Conservation (phyloP, 1,140 invertebrate species). For the Papilio xuthus region DNA sequence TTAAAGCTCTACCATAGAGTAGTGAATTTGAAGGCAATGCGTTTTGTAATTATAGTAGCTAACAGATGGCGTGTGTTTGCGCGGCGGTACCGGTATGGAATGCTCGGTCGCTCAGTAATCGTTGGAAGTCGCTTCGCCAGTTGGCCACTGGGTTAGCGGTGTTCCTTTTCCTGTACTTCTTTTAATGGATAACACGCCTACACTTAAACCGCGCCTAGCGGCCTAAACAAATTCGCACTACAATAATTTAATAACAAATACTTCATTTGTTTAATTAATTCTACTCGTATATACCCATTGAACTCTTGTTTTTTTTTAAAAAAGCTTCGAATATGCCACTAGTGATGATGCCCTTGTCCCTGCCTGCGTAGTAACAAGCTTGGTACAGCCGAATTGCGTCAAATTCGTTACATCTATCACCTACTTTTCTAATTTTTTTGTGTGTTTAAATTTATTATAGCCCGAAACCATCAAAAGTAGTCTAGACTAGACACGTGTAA, state of each 20-base stretch:
- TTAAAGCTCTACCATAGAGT: constrained; percentile 51
- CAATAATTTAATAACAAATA: neutral
- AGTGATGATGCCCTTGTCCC: neutral
- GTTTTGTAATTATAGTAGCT: constrained; percentile 50
- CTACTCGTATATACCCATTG: neutral
- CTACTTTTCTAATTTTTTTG: neutral
- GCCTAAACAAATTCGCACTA: neutral
- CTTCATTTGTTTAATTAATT: neutral
- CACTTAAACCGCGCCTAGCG: constrained; percentile 36
- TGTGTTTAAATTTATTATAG: neutral
- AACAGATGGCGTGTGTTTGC: constrained; percentile 60
- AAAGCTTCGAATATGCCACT: neutral
- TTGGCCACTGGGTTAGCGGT: constrained; percentile 79
- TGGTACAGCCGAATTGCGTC: no score
- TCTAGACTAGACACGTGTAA: constrained; percentile 1
- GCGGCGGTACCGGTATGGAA: constrained; percentile 68
- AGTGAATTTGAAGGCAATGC: constrained; percentile 49
- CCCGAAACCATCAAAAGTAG: neutral
- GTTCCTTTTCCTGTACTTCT: constrained; percentile 75
- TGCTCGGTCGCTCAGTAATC: constrained; percentile 66
- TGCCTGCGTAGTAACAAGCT: no score
- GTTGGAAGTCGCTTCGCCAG: constrained; percentile 68
- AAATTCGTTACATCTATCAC: neutral
- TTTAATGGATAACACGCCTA: constrained; percentile 66
- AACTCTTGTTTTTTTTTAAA: neutral